These are phyloP conservation scores for Cephalotes varians DNA, from an alignment of 2,888 invertebrate genomes.

Conservation along the genomic window DNA sequence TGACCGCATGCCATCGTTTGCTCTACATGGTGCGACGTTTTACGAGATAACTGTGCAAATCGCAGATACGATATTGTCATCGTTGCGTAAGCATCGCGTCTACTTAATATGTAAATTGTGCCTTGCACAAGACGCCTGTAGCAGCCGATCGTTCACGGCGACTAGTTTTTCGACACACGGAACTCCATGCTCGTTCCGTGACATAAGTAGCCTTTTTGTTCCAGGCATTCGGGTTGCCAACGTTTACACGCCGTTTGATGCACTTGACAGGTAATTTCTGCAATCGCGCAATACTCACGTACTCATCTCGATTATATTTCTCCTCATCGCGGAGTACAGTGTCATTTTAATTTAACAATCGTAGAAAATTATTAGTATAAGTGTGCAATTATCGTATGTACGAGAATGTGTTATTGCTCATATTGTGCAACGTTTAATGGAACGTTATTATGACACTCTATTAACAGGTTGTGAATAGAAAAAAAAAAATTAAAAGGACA, in stretches of 20 bases:
- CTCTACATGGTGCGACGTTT: conserved; percentile 27
- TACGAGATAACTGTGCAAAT: conserved; percentile 24
- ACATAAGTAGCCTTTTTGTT: conserved; percentile 31
- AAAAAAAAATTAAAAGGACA: not conserved
- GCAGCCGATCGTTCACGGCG: conserved; percentile 13
- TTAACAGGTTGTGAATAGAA: not conserved
- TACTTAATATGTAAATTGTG: conserved; percentile 54
- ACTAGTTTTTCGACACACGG: conserved; percentile 38
- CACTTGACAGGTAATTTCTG: conserved; percentile 42
- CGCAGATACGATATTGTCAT: conserved; percentile 41
- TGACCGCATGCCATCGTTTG: not conserved
- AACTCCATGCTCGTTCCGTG: not conserved
- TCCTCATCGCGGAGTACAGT: not conserved
- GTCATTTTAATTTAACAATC: conserved; percentile 11
- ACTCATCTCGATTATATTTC: not conserved
- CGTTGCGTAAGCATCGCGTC: conserved; percentile 50
- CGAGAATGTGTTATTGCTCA: not conserved
- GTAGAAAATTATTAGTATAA: not conserved
- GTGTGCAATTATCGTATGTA: not conserved
- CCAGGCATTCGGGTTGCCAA: not conserved
- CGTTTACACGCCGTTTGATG: conserved; percentile 16
- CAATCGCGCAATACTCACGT: conserved; percentile 12
- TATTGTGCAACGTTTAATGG: conserved; percentile 13
- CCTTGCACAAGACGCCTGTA: conserved; percentile 31
- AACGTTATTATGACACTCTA: not conserved